Base-by-base conservation (phyloP, 2,888 invertebrate genomes). In the Cataglyphis rosenhaueri region DNA sequence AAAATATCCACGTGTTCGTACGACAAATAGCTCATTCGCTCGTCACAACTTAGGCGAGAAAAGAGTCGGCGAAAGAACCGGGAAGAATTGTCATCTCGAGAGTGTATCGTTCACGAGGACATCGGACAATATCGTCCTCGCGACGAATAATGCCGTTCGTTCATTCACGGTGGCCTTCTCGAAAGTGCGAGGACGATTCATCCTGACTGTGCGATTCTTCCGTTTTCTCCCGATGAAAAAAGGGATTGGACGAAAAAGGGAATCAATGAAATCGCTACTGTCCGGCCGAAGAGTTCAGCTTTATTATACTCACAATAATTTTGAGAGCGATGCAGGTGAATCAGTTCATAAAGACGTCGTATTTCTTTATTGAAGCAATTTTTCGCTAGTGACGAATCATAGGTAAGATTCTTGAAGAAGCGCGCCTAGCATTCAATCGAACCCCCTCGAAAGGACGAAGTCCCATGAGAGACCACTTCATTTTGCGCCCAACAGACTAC, bases 361-460 rank as follows among this genome's bases (percentile, higher is more conserved):
- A 70, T 62, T 57, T 61, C 82, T 75, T 83, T 87, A 91, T 91
- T 89, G 87, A 90, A 87, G 70, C 86, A 88, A 89, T 90, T 87
- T 84, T 65, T 78, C 75, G 74, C 78, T 85, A 70, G 79, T 90
- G 91, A 91, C 89, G 85, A 89, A 89, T 90, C 82, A 79, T 87
- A 84, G 76, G 61, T 79, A 82, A 64, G 62, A 62, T 81, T 78
- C 71, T 74, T 81, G 38, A 35, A 83, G 76, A 84, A 86, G 52
- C 57, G 44, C 25, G 59, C 48, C 75, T 68, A 62, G 81, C 71
- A 88, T 86, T 85, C 88, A 88, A n/a, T 3, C 15, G 71, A 21
- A 79, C 38, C 57, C 57, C 38, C n/a, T 81, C 57, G 59, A 48
- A 38, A 61, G 68, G 48, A 75, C 21, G 38, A 73, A 41, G 48